These are phyloP conservation scores for Prolemur simus DNA, from an alignment of 2,113 vertebrate species.

Conservation along the genomic window DNA sequence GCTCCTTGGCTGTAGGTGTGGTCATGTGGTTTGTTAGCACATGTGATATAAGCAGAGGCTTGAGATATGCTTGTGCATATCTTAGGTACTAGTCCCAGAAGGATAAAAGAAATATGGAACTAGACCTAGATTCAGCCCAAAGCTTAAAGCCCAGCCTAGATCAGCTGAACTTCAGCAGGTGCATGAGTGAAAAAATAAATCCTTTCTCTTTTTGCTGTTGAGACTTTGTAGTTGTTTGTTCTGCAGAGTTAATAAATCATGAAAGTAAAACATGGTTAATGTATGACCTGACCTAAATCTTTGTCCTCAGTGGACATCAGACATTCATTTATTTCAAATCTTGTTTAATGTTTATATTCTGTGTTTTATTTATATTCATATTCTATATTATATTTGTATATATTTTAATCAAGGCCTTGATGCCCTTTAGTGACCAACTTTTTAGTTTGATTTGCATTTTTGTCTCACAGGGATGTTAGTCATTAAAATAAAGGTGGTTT, in stretches of 20 bases:
- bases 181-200: constrained; percentile 7
- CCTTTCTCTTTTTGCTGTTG: not conserved
- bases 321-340: not conserved
- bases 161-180: not conserved
- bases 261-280: not conserved
- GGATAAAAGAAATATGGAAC: not conserved
- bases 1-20: not conserved
- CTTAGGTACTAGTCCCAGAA: not conserved
- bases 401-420: not conserved
- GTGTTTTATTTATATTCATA: not conserved
- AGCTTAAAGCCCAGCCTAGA: not conserved
- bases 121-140: not conserved
- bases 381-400: not conserved
- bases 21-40: not conserved
- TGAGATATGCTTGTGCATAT: not conserved
- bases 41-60: not conserved
- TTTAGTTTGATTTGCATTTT: constrained; percentile 37
- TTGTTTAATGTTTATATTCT: constrained; percentile 18
- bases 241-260: constrained; percentile 43
- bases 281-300: not conserved
- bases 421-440: not conserved
- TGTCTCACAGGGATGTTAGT: not conserved
- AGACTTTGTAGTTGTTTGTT: constrained; percentile 29
- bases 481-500: constrained; percentile 15
- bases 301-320: not conserved